These are phyloP conservation scores for Bellardia bayeri DNA, from an alignment of 2,888 invertebrate species.

Conservation along the genomic window DNA sequence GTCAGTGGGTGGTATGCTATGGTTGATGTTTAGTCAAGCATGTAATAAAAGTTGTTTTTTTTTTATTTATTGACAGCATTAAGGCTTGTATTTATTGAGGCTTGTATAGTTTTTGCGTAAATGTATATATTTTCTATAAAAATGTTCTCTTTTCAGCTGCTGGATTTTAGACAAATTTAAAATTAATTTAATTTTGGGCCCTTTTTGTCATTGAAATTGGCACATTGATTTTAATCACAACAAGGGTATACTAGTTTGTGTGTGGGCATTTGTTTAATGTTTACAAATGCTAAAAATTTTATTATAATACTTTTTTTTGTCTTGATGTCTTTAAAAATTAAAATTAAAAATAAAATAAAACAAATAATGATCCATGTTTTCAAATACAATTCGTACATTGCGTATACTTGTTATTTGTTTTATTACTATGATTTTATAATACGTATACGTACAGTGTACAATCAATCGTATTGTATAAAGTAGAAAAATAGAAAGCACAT, in stretches of 20 bases:
- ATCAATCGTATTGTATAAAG: too few species aligned
- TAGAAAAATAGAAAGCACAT: too few species aligned
- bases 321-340: too few species aligned
- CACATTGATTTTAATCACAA: background rate
- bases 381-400: background rate
- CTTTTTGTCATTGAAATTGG: constrained; percentile 41
- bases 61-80: background rate
- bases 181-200: constrained; percentile 54
- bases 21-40: constrained; percentile 25
- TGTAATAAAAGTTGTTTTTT: constrained; percentile 20
- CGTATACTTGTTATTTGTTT: background rate
- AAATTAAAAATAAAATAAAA: too few species aligned
- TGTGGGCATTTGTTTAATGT: too few species aligned
- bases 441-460: background rate
- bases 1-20: background rate
- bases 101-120: background rate
- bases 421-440: background rate
- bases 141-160: background rate
- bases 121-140: background rate
- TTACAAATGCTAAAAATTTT: too few species aligned
- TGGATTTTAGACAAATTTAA: constrained; percentile 33
- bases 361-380: background rate
- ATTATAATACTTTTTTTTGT: background rate
- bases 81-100: constrained; percentile 1
- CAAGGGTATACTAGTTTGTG: background rate